phyloP scores from a whole-genome alignment of 2,113 vertebrate genomes.

The Onychostoma macrolepis region DNA sequence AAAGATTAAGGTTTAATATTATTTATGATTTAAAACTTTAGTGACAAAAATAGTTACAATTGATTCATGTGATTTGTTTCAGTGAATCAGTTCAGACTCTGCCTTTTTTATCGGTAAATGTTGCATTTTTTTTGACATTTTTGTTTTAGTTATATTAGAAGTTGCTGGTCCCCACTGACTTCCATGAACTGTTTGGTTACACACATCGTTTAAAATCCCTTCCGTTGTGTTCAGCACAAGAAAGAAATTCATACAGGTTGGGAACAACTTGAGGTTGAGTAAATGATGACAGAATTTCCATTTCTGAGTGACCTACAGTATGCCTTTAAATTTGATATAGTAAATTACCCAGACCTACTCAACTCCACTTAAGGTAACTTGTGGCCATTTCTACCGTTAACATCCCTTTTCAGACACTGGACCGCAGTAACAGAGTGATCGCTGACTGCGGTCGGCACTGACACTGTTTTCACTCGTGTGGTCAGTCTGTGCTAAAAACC shows the following conservation, averaged over 20 bases:
- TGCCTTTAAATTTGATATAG: neutral
- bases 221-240: neutral
- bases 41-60: too few species aligned
- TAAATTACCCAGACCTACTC: neutral
- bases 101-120: too few species aligned
- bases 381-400: neutral
- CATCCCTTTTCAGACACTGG: constrained; percentile 12
- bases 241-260: neutral
- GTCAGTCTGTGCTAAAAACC: constrained; percentile 54
- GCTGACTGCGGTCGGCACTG: constrained; percentile 43
- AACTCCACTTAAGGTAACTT: neutral
- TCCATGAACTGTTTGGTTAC: neutral
- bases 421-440: constrained; percentile 37
- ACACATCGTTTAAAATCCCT: neutral
- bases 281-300: neutral
- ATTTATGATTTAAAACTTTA: too few species aligned
- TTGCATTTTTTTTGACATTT: too few species aligned
- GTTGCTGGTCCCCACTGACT: neutral
- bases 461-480: constrained; percentile 53
- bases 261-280: neutral
- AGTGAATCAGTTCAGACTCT: too few species aligned
- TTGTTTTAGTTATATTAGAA: neutral
- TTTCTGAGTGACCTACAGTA: too few species aligned
- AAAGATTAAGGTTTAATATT: too few species aligned
- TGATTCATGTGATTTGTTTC: too few species aligned